Conservation (phyloP, 1,140 invertebrate genomes). For the honey bee (Apis mellifera) region DNA sequence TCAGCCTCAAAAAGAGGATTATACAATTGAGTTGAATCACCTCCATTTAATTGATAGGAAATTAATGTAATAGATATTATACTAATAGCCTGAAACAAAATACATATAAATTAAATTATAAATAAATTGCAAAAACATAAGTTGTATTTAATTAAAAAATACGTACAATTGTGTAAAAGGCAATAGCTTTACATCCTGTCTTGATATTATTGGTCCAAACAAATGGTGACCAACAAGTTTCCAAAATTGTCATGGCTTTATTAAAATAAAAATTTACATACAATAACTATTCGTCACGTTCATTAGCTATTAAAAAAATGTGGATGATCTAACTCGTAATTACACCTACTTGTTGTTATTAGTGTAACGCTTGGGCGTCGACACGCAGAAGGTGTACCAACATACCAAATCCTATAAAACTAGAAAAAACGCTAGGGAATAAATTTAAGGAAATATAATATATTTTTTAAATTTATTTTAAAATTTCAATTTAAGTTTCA, state of each 20-base stretch:
- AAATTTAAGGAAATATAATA: background rate
- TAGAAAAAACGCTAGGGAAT: background rate
- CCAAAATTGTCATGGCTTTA: conserved; percentile 86
- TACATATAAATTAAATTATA: background rate
- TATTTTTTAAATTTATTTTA: background rate
- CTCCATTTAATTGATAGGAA: conserved; percentile 89
- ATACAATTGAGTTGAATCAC: conserved; percentile 93
- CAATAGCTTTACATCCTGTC: conserved; percentile 88
- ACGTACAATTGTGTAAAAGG: conserved; percentile 87
- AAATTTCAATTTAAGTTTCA: background rate
- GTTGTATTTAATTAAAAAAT: background rate
- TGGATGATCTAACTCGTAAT: background rate
- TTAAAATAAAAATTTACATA: conserved; percentile 44
- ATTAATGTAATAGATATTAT: conserved; percentile 88
- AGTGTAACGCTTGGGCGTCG: conserved; percentile 49
- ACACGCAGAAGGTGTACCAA: conserved; percentile 50
- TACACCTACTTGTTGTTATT: conserved; percentile 31
- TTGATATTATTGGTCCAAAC: conserved; percentile 91
- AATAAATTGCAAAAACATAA: background rate
- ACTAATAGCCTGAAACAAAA: conserved; percentile 83
- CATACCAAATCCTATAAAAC: background rate
- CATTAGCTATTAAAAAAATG: conserved; percentile 1
- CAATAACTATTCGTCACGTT: background rate
- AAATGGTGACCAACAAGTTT: conserved; percentile 93
- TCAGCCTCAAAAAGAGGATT: conserved; percentile 94